These are phyloP conservation scores for Meandrina meandrites DNA, from an alignment of 92 coral and sea anemone genomes.

Conservation along the genomic window DNA sequence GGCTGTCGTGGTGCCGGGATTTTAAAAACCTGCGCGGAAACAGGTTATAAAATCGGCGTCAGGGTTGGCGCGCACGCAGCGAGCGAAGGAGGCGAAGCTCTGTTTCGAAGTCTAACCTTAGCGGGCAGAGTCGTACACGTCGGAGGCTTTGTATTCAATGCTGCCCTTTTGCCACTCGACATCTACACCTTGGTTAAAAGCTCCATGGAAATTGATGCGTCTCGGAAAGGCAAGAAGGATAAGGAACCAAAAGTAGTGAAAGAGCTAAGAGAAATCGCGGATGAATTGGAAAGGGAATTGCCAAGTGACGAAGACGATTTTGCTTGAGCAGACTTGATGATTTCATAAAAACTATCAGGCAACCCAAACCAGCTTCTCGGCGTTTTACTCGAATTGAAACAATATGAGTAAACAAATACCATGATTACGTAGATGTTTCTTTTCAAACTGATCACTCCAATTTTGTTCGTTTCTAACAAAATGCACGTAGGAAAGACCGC, in stretches of 20 bases:
- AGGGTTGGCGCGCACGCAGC: background rate
- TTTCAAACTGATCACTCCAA: no score
- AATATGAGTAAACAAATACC: no score
- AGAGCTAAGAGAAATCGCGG: background rate
- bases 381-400: background rate
- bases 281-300: background rate
- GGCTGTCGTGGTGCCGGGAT: background rate
- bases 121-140: constrained; percentile 4
- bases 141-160: constrained; percentile 21
- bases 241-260: background rate
- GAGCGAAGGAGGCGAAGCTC: constrained; percentile 7
- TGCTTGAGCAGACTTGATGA: background rate
- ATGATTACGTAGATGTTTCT: no score
- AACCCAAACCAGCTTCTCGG: background rate
- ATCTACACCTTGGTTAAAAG: background rate
- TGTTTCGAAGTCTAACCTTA: background rate
- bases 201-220: background rate
- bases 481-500: background rate
- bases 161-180: background rate
- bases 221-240: background rate
- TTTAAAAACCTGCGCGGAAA: background rate
- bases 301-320: background rate
- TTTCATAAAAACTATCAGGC: background rate
- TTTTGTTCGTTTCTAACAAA: background rate
- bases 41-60: background rate